Evolutionary conservation across 2,113 vertebrate genomes (phyloP).

Genomic region (Cottus gobio): DNA sequence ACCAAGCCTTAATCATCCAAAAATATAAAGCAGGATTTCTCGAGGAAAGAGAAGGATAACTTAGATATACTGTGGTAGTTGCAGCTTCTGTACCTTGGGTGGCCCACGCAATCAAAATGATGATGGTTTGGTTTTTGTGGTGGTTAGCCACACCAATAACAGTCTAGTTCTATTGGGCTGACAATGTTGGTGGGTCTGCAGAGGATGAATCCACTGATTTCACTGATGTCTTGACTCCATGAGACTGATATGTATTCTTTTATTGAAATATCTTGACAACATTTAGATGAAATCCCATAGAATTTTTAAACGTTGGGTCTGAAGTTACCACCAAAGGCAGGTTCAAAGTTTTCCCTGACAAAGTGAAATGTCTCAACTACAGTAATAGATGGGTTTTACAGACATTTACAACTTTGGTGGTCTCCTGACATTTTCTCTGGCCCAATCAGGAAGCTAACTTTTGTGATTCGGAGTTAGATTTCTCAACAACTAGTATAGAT

Average conservation of each 20-base stretch:
- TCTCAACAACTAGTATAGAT: neutral
- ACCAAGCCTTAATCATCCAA: neutral
- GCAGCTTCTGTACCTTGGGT: neutral
- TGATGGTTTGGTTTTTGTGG: neutral
- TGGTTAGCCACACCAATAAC: neutral
- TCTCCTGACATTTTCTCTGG: neutral
- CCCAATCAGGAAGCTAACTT: neutral
- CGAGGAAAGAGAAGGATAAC: neutral
- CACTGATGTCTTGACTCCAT: neutral
- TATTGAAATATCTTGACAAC: neutral
- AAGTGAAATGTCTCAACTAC: neutral
- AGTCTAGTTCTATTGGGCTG: neutral
- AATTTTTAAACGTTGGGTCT: neutral
- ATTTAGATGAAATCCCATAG: neutral
- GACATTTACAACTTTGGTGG: neutral
- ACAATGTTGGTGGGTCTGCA: neutral
- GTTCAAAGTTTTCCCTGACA: neutral
- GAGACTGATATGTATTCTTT: too few species aligned
- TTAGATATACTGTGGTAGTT: neutral
- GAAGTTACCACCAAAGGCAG: too few species aligned
- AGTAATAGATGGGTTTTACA: neutral
- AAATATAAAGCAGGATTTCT: constrained; percentile 3
- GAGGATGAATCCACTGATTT: neutral
- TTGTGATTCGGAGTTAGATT: neutral
- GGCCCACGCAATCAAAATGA: neutral